Conservation (phyloP, 2,113 vertebrate genomes). For the Cochlearius cochlearius region DNA sequence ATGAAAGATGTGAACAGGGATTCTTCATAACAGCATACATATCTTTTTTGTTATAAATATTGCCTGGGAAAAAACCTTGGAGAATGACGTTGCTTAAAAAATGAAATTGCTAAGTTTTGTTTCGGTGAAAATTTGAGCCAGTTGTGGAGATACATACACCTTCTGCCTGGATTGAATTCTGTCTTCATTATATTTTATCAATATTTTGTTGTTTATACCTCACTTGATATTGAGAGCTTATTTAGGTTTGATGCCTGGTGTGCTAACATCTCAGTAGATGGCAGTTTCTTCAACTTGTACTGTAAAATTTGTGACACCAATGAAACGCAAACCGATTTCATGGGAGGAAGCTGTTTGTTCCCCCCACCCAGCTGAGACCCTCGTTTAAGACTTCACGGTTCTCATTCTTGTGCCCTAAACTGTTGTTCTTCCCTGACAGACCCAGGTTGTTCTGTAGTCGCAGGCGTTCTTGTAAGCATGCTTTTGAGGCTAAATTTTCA, state of each 20-base stretch:
- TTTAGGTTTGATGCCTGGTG: background rate
- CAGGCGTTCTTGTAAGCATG: background rate
- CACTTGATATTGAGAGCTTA: background rate
- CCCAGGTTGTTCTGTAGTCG: background rate
- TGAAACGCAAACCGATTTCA: background rate
- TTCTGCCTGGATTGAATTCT: background rate
- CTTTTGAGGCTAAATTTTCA: background rate
- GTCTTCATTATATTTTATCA: slow-evolving; percentile 9
- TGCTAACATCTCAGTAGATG: background rate
- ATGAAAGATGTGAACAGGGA: background rate
- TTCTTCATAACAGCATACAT: background rate
- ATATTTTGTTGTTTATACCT: slow-evolving; percentile 28
- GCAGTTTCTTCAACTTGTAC: background rate
- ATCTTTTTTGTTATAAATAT: background rate
- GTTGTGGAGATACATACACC: background rate
- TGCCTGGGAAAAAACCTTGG: background rate
- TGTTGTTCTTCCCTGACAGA: background rate
- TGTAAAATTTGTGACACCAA: background rate
- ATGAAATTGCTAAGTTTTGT: background rate
- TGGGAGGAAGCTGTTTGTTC: background rate
- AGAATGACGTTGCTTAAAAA: background rate
- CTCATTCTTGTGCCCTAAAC: background rate
- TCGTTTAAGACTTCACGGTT: background rate
- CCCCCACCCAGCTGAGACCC: background rate
- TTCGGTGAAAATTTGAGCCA: background rate